Evolutionary conservation across 2,888 invertebrate genomes (phyloP).

Genomic region (Xylocampa areola): DNA sequence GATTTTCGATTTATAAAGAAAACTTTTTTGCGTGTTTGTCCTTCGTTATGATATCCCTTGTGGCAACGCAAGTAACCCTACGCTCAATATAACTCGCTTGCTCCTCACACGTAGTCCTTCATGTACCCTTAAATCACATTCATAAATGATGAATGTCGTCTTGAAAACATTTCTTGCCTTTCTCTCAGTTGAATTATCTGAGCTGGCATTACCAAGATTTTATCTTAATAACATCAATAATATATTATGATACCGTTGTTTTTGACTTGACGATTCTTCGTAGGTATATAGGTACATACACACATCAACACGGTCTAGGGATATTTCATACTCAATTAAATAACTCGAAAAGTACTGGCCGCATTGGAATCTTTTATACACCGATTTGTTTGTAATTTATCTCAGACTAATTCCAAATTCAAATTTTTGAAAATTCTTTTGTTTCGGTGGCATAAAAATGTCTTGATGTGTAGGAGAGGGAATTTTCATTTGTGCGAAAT

Average conservation of each 20-base stretch:
- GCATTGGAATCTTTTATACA: no score
- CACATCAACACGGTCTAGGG: no score
- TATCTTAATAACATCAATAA: conserved; percentile 48
- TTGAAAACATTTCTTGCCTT: conserved; percentile 56
- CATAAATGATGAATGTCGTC: conserved; percentile 58
- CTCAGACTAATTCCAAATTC: no score
- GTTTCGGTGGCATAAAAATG: no score
- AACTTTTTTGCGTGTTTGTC: conserved; percentile 15
- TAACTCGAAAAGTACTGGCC: no score
- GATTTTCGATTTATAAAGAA: conserved; percentile 18
- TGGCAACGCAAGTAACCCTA: conserved; percentile 36
- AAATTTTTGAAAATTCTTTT: no score
- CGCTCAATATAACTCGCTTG: conserved; percentile 43
- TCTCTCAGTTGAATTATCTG: conserved; percentile 32
- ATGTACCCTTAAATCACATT: conserved; percentile 56
- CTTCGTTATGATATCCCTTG: conserved; percentile 2
- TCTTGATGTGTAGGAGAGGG: no score
- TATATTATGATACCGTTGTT: conserved; percentile 29
- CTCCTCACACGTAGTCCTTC: conserved; percentile 44
- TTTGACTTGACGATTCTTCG: conserved; percentile 12
- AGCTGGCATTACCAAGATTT: conserved; percentile 51
- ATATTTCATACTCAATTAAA: no score
- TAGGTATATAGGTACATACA: conserved; percentile 4
- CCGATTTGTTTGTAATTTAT: no score
- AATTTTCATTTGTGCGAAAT: no score